phyloP scores from a whole-genome alignment of 2,888 invertebrate species.

The Bugulina stolonifera region DNA sequence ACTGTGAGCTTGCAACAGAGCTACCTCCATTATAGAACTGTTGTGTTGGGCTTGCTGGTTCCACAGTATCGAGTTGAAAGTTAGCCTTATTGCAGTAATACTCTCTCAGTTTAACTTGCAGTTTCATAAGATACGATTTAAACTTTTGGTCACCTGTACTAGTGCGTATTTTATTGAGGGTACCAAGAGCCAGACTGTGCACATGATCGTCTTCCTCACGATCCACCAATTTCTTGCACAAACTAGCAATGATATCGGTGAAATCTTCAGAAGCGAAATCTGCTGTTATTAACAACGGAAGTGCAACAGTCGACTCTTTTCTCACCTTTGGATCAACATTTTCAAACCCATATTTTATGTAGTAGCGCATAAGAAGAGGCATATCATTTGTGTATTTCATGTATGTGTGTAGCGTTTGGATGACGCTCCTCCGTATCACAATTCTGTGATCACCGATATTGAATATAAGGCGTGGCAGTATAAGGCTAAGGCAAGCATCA shows the following conservation, averaged over 20 bases:
- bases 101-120: constrained; percentile 34
- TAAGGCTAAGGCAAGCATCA: constrained; percentile 49
- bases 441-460: constrained; percentile 50
- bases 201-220: constrained; percentile 42
- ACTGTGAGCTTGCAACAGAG: neutral
- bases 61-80: neutral
- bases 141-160: constrained; percentile 52
- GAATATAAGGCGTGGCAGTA: constrained; percentile 50
- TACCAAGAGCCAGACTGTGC: constrained; percentile 43
- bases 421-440: constrained; percentile 49
- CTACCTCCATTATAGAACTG: neutral
- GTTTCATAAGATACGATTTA: constrained; percentile 42
- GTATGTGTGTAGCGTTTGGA: constrained; percentile 54
- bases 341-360: constrained; percentile 52
- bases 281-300: constrained; percentile 53
- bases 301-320: constrained; percentile 51
- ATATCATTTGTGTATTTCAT: constrained; percentile 53
- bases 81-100: constrained; percentile 28
- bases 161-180: constrained; percentile 50
- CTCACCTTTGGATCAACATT: constrained; percentile 44
- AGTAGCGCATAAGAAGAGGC: constrained; percentile 48
- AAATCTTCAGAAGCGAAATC: constrained; percentile 53
- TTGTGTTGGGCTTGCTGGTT: neutral
- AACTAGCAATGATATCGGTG: constrained; percentile 46
- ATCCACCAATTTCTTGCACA: constrained; percentile 45